Percentiles rank a stretch among this genome's conserved stretches.
phyloP scores from a whole-genome alignment of 2,113 vertebrate species.

The Nycticorax nycticorax region DNA sequence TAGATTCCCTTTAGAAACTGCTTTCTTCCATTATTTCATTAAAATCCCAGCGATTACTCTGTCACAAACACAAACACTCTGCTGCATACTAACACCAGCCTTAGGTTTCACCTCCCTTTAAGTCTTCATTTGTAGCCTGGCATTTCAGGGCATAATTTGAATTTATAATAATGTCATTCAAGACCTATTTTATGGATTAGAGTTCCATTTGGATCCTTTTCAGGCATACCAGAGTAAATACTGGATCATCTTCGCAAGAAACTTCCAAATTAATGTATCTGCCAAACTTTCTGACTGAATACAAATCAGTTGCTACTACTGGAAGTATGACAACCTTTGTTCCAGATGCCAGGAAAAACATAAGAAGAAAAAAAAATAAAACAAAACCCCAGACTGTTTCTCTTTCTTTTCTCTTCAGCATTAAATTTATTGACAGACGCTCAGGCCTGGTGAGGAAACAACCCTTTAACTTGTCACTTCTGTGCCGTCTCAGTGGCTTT shows the following conservation, averaged over 20 bases:
- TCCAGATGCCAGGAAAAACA: neutral
- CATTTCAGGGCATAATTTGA: neutral
- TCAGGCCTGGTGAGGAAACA: neutral
- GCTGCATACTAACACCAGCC: neutral
- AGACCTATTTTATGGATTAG: slow-evolving; percentile 20
- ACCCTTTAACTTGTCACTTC: neutral
- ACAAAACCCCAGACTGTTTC: neutral
- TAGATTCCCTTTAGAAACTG: neutral
- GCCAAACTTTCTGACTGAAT: neutral
- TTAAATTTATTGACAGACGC: neutral
- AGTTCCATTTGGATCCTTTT: slow-evolving; percentile 7
- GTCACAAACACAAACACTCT: neutral
- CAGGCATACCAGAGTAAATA: slow-evolving; percentile 18
- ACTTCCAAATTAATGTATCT: neutral
- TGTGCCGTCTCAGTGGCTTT: neutral
- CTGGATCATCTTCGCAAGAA: neutral
- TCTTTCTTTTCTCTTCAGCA: neutral
- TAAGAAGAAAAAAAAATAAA: accelerated
- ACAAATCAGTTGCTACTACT: neutral
- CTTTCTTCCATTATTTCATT: neutral
- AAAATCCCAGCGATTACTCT: neutral
- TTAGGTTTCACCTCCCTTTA: neutral
- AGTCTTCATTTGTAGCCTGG: neutral
- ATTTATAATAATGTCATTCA: neutral
- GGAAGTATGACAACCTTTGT: neutral